Evolutionary conservation across 2,797 vertebrate genomes (phyloP), one percentile per base, ranked within the genome.

Genomic region (Leptatherina wallacei): DNA sequence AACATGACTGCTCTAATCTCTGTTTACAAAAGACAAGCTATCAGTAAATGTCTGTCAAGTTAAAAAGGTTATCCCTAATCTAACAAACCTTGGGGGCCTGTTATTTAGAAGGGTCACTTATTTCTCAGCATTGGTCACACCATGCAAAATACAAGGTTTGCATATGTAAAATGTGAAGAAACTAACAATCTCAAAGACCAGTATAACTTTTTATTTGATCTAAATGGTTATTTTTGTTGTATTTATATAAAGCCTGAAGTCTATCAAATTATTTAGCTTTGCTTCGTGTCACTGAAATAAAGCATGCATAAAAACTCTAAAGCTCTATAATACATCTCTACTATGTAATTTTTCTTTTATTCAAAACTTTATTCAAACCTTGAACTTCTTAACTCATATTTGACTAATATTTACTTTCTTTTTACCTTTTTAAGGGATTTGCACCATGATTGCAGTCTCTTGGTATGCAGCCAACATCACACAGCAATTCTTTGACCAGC

Each of bases 401-500:
- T 62, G 16, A 52, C 68, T 67, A 3, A 77, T 62, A 49, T 51
- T 57, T 62, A 69, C 44, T 27, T 6, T 65, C 20, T 42, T 64
- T 32, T 72, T 7, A 18, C 60, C 5, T 73, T 68, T 72, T 71
- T 24, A 58, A 98, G 97, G 97, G 63, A 13, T 94, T 51, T 96
- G 95, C 52, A 96, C 94, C 30, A 95, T 97, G 94, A 95, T 96
- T 40, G 93, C 96, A 0, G 72, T 97, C 60, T 96, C 96, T 54
- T 98, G 97, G 96, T 98, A 97, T 0, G 96, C 97, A 27, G 89
- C 89, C 85, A 96, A 96, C 85, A 96, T 98, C 89, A 97, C 96
- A 4, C 91, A 86, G 63, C 68, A 97, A 54, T 98, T 98, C 89
- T 98, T 97, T 75, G 93, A 98, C 76, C 92, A 95, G 2, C 83